Conservation (phyloP, 2,888 invertebrate genomes). For the Lycophotia porphyrea region DNA sequence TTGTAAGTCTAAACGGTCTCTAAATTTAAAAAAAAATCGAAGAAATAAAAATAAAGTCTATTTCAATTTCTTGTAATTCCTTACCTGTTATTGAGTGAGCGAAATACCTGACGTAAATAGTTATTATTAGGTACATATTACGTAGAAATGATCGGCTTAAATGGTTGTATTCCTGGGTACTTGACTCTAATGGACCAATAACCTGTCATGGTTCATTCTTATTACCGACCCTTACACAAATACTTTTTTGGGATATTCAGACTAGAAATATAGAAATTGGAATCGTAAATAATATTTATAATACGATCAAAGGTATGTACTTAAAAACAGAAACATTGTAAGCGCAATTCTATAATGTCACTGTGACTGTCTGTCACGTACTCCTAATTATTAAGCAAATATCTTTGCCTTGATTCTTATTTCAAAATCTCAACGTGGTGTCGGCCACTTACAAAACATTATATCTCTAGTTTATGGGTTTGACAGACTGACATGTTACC, state of each 20-base stretch:
- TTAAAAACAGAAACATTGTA: neutral
- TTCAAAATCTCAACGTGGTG: too few species aligned
- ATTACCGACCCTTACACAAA: slow-evolving; percentile 37
- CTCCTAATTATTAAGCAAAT: too few species aligned
- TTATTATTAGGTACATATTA: slow-evolving; percentile 27
- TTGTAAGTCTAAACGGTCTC: neutral
- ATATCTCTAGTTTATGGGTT: too few species aligned
- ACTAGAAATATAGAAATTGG: neutral
- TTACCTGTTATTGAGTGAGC: neutral
- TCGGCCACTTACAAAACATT: too few species aligned
- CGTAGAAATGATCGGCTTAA: slow-evolving; percentile 6
- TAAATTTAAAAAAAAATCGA: neutral
- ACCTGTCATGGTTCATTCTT: slow-evolving; percentile 24
- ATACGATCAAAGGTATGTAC: neutral
- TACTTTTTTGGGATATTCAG: neutral
- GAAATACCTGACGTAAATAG: slow-evolving; percentile 3
- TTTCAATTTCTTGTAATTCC: neutral
- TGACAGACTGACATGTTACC: too few species aligned
- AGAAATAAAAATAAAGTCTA: neutral
- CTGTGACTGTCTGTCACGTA: too few species aligned
- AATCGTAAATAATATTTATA: neutral
- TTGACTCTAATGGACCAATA: slow-evolving; percentile 25
- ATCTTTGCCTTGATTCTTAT: too few species aligned
- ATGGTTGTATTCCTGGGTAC: neutral
- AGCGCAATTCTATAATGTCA: neutral